phyloP scores from a whole-genome alignment of 2,113 vertebrate genomes.

The Mastomys natalensis region DNA sequence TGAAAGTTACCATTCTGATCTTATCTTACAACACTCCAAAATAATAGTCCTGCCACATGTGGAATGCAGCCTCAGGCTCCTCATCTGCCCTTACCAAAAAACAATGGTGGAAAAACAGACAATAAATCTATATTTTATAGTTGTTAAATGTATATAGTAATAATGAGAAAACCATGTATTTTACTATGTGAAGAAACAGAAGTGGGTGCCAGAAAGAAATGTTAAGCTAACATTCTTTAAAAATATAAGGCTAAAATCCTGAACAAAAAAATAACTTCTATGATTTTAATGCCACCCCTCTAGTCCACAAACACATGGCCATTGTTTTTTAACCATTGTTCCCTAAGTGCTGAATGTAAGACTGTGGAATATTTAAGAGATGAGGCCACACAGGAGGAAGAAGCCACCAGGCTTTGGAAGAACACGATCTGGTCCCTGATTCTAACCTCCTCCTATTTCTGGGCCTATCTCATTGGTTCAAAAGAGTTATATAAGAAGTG shows the following conservation, averaged over 20 bases:
- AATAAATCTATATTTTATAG: background rate
- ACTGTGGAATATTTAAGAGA: no score
- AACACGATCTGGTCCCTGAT: background rate
- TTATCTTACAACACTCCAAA: background rate
- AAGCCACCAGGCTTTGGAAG: background rate
- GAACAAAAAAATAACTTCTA: background rate
- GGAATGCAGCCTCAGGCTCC: rapidly evolving
- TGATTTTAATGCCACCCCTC: background rate
- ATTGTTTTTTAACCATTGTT: background rate
- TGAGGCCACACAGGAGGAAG: background rate
- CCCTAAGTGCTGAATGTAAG: no score
- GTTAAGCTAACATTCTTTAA: background rate
- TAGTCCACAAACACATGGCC: background rate
- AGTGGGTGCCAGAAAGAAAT: background rate
- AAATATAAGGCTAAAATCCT: background rate
- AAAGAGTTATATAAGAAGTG: background rate
- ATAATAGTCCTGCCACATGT: background rate
- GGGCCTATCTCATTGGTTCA: background rate
- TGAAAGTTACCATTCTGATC: rapidly evolving
- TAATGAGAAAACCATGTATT: background rate
- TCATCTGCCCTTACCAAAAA: background rate
- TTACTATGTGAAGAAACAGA: background rate
- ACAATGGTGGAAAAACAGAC: background rate
- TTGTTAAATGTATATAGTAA: background rate
- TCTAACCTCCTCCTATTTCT: background rate